Base-by-base conservation (phyloP, 2,113 vertebrate species). In the Lethenteron camtschaticum region DNA sequence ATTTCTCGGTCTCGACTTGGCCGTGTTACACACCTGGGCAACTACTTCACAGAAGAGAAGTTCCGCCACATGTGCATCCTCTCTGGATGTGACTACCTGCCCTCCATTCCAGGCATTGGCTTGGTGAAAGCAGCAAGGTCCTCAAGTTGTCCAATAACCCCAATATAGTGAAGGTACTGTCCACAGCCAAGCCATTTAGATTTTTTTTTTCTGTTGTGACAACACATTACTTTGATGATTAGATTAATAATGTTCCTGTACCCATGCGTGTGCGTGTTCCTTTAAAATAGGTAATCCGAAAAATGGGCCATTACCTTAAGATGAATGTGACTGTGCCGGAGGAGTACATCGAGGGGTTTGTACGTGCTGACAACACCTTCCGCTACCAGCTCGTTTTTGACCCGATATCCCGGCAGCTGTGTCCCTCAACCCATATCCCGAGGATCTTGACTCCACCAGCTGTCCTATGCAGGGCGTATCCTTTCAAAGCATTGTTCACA, bases 1-100 rank as follows among this genome's bases (percentile, higher is more conserved):
- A 83, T 99, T 20, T 86, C 90, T 71, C 89, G 91, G 69, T 76
- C 74, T 58, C 82, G 86, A 70, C 79, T 99, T 16, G 94, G 94
- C 41, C 88, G 86, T 74, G 95, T 89, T 72, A 85, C 76, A 57
- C 82, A 85, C 13, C 84, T 99, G 16, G 90, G 92, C 10, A 85
- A 90, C 57, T 70, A 90, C 3, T 99, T 99, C 77, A 96, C 92
- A 0, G 89, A 99, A 76, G 90, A 99, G 75, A 97, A 89, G 75
- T 99, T 99, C 70, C 86, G 92, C 11, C 81, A 96, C 69, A 99
- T 99, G 94, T 99, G 94, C 76, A 96, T 99, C 75, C 85, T 99
- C n/a, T 89, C 91, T 1, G 94, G 94, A 70, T 99, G 94, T n/a
- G 92, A 99, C 76, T 99, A 99, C 68, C 84, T 97, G n/a, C 10